Evolutionary conservation across 2,888 invertebrate genomes (phyloP).

Genomic region (Timema cristinae): DNA sequence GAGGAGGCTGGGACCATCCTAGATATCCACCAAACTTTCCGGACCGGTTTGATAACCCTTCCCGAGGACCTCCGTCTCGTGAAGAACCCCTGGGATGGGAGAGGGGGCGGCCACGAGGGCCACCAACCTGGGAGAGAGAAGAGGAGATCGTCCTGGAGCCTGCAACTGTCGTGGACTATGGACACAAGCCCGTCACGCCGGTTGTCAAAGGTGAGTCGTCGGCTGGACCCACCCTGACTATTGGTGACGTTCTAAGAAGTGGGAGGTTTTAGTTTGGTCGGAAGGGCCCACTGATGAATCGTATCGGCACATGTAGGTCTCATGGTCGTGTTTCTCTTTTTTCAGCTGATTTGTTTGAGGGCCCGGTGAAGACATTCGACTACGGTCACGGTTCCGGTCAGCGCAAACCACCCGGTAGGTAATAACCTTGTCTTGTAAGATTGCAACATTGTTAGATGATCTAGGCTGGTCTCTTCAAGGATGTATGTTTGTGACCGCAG

Average conservation of each 20-base stretch:
- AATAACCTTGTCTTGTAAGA: not conserved
- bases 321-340: not conserved
- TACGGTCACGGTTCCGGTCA: slow-evolving; percentile 56
- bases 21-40: slow-evolving; percentile 16
- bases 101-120: slow-evolving; percentile 5
- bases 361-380: slow-evolving; percentile 64
- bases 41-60: not conserved
- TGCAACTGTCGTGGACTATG: slow-evolving; percentile 65
- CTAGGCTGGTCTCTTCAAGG: no score
- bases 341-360: slow-evolving; percentile 51
- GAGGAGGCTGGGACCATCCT: slow-evolving; percentile 15
- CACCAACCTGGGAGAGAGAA: not conserved
- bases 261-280: no score
- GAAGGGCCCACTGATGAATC: no score
- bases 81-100: slow-evolving; percentile 17
- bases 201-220: not conserved
- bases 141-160: slow-evolving; percentile 47
- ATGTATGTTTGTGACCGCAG: no score
- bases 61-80: not conserved
- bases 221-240: no score
- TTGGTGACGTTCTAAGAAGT: no score
- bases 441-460: not conserved
- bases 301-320: not conserved
- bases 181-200: slow-evolving; percentile 54
- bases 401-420: slow-evolving; percentile 16